Conservation (phyloP, 2,113 vertebrate genomes). For the Chloropsis cyanopogon region DNA sequence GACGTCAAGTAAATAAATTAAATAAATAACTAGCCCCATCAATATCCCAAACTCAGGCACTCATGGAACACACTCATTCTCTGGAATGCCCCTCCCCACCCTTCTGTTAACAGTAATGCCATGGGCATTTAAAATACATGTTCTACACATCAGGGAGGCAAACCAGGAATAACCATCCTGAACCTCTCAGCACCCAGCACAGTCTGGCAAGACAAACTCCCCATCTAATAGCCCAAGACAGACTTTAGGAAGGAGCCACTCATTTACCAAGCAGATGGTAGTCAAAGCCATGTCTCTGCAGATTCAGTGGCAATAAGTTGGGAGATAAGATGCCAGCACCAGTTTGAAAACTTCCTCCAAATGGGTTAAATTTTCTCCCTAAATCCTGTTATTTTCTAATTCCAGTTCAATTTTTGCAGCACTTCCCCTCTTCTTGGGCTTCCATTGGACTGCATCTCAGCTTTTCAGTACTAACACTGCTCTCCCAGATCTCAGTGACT, state of each 20-base stretch:
- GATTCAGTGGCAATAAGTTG: neutral
- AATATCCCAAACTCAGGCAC: neutral
- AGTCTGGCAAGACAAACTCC: neutral
- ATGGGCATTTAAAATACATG: neutral
- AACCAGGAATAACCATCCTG: neutral
- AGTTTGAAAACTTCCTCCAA: neutral
- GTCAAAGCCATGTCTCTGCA: neutral
- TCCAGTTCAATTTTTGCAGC: neutral
- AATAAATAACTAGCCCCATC: neutral
- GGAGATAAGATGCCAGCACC: neutral
- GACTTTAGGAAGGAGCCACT: neutral
- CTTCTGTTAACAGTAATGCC: neutral
- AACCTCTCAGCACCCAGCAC: neutral
- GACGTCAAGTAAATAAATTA: neutral
- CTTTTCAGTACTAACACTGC: neutral
- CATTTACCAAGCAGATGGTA: neutral
- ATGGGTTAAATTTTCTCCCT: neutral
- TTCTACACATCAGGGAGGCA: neutral
- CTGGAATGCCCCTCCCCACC: neutral
- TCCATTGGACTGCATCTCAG: neutral
- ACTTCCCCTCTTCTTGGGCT: neutral
- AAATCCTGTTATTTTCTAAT: neutral
- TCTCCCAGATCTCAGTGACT: neutral
- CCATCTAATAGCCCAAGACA: neutral
- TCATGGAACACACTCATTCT: accelerated